A percentile compares a stretch with the other conserved stretches of the same genome.
These are phyloP conservation scores for Nomada goodeniana DNA, from an alignment of 2,888 invertebrate genomes.

Conservation along the genomic window DNA sequence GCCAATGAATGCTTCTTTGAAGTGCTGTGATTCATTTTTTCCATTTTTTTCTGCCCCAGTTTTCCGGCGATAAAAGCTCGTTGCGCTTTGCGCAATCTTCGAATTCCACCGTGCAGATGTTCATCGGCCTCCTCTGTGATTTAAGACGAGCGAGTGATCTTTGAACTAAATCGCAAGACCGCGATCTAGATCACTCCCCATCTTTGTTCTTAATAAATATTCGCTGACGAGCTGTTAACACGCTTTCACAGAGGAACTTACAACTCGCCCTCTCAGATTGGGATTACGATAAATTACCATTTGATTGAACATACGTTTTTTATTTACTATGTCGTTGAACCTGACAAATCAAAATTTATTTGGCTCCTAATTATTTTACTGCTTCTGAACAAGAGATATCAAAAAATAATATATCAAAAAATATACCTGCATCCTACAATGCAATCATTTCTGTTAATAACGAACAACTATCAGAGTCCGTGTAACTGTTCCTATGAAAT, in stretches of 20 bases:
- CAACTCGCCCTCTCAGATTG: neutral
- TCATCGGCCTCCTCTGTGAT: slow-evolving; percentile 53
- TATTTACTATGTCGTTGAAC: too few relatives aligned
- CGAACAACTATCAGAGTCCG: too few relatives aligned
- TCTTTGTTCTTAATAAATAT: slow-evolving; percentile 39
- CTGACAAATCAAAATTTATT: too few relatives aligned
- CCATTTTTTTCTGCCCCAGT: slow-evolving; percentile 29
- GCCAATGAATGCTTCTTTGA: slow-evolving; percentile 29
- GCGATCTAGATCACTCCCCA: slow-evolving; percentile 45
- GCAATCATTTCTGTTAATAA: too few relatives aligned
- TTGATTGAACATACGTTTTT: too few relatives aligned
- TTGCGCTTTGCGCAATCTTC: slow-evolving; percentile 59
- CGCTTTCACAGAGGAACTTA: neutral
- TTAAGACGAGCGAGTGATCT: slow-evolving; percentile 61
- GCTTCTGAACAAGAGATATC: too few relatives aligned
- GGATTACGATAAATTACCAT: too few relatives aligned
- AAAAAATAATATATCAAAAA: too few relatives aligned
- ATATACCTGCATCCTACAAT: too few relatives aligned
- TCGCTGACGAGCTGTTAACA: slow-evolving; percentile 4
- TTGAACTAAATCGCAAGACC: slow-evolving; percentile 55
- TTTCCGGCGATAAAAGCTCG: slow-evolving; percentile 50
- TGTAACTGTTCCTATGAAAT: too few relatives aligned
- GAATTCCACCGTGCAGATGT: slow-evolving; percentile 61
- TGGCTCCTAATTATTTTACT: too few relatives aligned
- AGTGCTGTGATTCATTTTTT: slow-evolving; percentile 46